Base-by-base conservation (phyloP, 1,140 invertebrate genomes). In the Bombus huntii region DNA sequence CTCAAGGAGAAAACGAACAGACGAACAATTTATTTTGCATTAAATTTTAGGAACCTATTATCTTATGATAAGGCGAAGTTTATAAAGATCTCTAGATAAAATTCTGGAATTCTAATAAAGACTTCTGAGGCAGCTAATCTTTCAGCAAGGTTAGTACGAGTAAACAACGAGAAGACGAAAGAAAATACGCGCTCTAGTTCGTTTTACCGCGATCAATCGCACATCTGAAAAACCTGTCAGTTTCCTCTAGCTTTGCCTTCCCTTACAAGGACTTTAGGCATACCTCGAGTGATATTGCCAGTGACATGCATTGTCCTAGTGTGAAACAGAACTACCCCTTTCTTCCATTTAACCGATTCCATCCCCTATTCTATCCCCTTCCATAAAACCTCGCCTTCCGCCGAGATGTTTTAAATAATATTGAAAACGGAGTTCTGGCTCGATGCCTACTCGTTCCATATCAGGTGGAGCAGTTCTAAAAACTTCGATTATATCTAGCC, bases 361-460 rank as follows among this genome's bases (percentile, higher is more conserved):
- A 65, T 0, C 47, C 18, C 47, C 47, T 53, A 22, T 22, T 53
- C 47, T 53, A 53, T 22, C 68, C 57, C 66, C 65, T 79, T 65
- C 42, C 53, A 15, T 9, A 28, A 37, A 44, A 68, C 44, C 79
- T 44, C 80, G 53, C 66, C 88, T 87, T 31, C 87, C 88, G 76
- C 88, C 85, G 87, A 88, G 85, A 91, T 93, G 90, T 93, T 92
- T 93, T 93, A 93, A 93, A 94, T 94, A 93, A 94, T 94, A 93
- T 93, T 89, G 92, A 91, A 93, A 94, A 93, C 91, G 92, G 88
- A 93, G 71, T 86, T 92, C 92, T 92, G 91, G 91, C 93, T 91
- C 91, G 89, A 80, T 93, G 93, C 92, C 92, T 91, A 85, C 72
- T 77, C 91, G 83, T 89, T 89, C 88, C 72, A 91, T 91, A 92